phyloP scores from a whole-genome alignment of 2,797 vertebrate species.

The Sebastes nivosus region DNA sequence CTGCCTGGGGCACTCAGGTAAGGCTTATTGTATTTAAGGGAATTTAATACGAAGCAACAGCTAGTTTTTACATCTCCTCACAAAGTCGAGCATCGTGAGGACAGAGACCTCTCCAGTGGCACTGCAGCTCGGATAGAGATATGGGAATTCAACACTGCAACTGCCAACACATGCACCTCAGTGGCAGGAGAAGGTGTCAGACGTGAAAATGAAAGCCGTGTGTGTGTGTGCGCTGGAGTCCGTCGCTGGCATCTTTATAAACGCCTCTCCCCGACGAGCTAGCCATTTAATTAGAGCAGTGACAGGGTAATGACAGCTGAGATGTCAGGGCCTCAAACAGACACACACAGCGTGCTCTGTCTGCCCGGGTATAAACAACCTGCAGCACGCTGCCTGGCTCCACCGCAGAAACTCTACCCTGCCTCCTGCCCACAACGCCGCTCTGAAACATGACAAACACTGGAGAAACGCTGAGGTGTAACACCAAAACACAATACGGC shows the following conservation, averaged over 20 bases:
- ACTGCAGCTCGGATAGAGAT: slow-evolving; percentile 52
- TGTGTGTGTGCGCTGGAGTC: slow-evolving; percentile 31
- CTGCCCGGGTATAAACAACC: slow-evolving; percentile 70
- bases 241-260: slow-evolving; percentile 73
- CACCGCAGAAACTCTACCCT: slow-evolving; percentile 66
- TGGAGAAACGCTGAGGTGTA: slow-evolving; percentile 48
- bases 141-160: slow-evolving; percentile 61
- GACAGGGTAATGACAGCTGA: slow-evolving; percentile 81
- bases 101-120: slow-evolving; percentile 44
- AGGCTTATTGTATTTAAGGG: slow-evolving; percentile 29
- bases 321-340: slow-evolving; percentile 67
- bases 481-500: slow-evolving; percentile 42
- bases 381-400: slow-evolving; percentile 60
- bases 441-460: slow-evolving; percentile 58
- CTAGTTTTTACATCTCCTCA: slow-evolving; percentile 26
- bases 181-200: slow-evolving; percentile 67
- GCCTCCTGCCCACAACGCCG: slow-evolving; percentile 29
- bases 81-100: slow-evolving; percentile 20
- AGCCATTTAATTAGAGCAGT: slow-evolving; percentile 80
- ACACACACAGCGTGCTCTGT: slow-evolving; percentile 74
- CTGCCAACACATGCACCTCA: slow-evolving; percentile 70
- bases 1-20: slow-evolving; percentile 19
- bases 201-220: slow-evolving; percentile 66
- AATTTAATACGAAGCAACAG: slow-evolving; percentile 57
- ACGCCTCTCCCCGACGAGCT: slow-evolving; percentile 60